Evolutionary conservation across 2,113 vertebrate species (phyloP).

Genomic region (Loxodonta africana): DNA sequence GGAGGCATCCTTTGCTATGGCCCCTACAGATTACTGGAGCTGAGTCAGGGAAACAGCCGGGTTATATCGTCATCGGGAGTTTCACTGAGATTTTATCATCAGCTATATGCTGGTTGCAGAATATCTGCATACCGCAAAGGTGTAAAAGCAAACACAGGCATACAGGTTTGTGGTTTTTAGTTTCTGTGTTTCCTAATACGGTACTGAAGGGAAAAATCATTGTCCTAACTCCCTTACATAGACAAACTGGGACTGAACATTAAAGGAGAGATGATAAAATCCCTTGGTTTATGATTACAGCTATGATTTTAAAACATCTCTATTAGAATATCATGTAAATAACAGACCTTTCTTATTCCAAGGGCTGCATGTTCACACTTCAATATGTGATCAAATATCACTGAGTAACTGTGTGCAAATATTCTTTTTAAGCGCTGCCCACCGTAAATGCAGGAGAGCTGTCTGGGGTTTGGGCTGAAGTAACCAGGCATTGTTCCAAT

Average conservation of each 20-base stretch:
- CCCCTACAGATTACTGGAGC: constrained; percentile 2
- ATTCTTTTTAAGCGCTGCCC: constrained; percentile 74
- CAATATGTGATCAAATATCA: constrained; percentile 85
- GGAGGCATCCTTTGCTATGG: background rate
- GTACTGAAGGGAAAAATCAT: background rate
- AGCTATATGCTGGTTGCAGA: constrained; percentile 58
- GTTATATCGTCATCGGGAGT: background rate
- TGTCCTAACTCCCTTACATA: background rate
- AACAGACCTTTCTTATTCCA: constrained; percentile 83
- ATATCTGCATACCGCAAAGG: constrained; percentile 57
- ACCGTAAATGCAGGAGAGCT: constrained; percentile 75
- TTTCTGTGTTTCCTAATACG: background rate
- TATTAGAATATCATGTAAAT: constrained; percentile 64
- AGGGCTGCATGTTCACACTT: constrained; percentile 75
- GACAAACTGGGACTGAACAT: background rate
- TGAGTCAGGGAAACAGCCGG: constrained; percentile 49
- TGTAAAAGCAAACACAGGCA: constrained; percentile 39
- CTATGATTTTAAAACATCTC: constrained; percentile 59
- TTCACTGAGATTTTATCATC: constrained; percentile 46
- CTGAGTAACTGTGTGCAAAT: constrained; percentile 79
- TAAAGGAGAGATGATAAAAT: background rate
- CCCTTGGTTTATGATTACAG: constrained; percentile 39
- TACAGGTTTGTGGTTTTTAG: background rate
- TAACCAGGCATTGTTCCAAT: constrained; percentile 83
- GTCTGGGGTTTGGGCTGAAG: constrained; percentile 72